phyloP scores from a whole-genome alignment of 2,113 vertebrate genomes.

The Pachyramphus minor region DNA sequence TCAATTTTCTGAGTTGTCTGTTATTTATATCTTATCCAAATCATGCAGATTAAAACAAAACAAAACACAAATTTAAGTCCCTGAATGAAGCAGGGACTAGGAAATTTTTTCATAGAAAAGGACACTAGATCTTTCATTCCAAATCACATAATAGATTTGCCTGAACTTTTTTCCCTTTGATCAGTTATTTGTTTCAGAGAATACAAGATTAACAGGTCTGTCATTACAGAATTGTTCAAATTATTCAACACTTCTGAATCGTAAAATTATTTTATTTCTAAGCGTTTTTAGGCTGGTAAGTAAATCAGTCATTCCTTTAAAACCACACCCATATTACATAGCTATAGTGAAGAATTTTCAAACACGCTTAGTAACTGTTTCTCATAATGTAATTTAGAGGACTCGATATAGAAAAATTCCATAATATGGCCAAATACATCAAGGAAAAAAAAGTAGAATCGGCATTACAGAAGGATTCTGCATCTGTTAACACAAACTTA shows the following conservation, averaged over 20 bases:
- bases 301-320: neutral
- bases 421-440: neutral
- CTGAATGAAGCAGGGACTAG: neutral
- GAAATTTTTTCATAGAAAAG: neutral
- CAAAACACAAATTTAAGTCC: neutral
- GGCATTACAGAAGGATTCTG: neutral
- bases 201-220: neutral
- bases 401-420: neutral
- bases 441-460: neutral
- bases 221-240: neutral
- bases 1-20: neutral
- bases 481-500: neutral
- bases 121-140: neutral
- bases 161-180: neutral
- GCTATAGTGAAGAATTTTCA: neutral
- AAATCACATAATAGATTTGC: neutral
- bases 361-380: neutral
- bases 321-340: neutral
- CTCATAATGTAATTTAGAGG: neutral
- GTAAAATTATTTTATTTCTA: neutral
- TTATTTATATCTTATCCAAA: neutral
- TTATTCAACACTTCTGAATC: neutral
- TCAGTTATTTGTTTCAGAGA: neutral
- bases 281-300: neutral
- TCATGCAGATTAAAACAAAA: neutral